A percentile compares a stretch with the other conserved stretches of the same genome.
Evolutionary conservation across 92 coral and sea anemone species (phyloP).

Genomic region (Anthopleura xanthogrammica): DNA sequence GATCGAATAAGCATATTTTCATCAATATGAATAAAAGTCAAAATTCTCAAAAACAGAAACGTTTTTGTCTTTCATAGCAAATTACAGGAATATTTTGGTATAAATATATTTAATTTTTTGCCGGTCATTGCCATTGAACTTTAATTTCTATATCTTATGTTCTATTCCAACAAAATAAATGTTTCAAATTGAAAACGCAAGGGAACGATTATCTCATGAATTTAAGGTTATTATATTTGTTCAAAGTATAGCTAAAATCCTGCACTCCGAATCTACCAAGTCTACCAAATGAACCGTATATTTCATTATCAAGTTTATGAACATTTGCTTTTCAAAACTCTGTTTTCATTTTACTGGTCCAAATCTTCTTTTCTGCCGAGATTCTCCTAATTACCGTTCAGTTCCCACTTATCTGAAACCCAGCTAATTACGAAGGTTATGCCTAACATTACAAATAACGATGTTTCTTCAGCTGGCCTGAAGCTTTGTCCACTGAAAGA

Average conservation of each 20-base stretch:
- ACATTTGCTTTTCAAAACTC: background rate
- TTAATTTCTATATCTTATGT: too few relatives aligned
- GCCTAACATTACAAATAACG: background rate
- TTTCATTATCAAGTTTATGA: background rate
- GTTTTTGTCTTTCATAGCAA: too few relatives aligned
- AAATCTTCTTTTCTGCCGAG: background rate
- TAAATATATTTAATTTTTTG: too few relatives aligned
- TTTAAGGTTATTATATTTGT: too few relatives aligned
- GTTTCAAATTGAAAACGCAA: too few relatives aligned
- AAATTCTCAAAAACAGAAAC: too few relatives aligned
- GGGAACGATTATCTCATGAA: too few relatives aligned
- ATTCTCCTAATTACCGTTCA: background rate
- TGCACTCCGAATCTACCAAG: background rate
- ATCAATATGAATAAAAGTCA: background rate
- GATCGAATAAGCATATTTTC: background rate
- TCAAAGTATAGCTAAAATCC: too few relatives aligned
- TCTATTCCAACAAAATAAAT: too few relatives aligned
- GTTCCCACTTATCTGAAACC: background rate
- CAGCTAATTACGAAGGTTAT: background rate
- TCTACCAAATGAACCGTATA: background rate
- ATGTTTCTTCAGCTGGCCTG: slow-evolving; percentile 26
- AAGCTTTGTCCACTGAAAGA: slow-evolving; percentile 22
- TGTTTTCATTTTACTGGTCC: background rate
- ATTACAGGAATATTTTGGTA: too few relatives aligned
- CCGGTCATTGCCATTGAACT: too few relatives aligned